phyloP scores from a whole-genome alignment of 2,113 vertebrate species.

The Aramus guarauna region DNA sequence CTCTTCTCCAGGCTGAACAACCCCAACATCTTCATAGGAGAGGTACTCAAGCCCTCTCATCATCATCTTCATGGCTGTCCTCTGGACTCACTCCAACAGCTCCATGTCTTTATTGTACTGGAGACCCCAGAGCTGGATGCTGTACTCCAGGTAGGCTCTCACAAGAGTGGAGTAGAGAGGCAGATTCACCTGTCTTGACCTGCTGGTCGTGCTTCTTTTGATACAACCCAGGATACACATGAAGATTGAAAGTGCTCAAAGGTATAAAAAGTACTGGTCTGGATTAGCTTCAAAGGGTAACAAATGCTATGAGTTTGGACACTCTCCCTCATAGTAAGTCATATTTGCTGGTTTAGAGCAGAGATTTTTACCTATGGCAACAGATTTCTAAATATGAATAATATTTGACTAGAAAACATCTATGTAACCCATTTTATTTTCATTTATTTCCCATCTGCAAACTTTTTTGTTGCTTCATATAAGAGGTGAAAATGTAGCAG shows the following conservation, averaged over 20 bases:
- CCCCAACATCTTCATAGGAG: too few species aligned
- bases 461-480: neutral
- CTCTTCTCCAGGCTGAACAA: too few species aligned
- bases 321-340: neutral
- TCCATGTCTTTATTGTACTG: too few species aligned
- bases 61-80: too few species aligned
- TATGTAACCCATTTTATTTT: neutral
- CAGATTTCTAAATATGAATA: neutral
- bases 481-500: neutral
- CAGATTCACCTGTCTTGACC: too few species aligned
- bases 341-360: neutral
- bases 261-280: neutral
- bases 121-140: too few species aligned
- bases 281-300: neutral
- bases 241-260: neutral
- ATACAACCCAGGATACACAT: neutral
- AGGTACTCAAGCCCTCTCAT: too few species aligned
- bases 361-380: neutral
- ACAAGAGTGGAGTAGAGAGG: too few species aligned
- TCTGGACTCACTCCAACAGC: too few species aligned
- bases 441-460: neutral
- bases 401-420: neutral
- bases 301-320: neutral
- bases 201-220: too few species aligned
- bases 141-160: too few species aligned